Evolutionary conservation across 2,888 invertebrate species (phyloP).

Genomic region (Chloroclysta siterata): DNA sequence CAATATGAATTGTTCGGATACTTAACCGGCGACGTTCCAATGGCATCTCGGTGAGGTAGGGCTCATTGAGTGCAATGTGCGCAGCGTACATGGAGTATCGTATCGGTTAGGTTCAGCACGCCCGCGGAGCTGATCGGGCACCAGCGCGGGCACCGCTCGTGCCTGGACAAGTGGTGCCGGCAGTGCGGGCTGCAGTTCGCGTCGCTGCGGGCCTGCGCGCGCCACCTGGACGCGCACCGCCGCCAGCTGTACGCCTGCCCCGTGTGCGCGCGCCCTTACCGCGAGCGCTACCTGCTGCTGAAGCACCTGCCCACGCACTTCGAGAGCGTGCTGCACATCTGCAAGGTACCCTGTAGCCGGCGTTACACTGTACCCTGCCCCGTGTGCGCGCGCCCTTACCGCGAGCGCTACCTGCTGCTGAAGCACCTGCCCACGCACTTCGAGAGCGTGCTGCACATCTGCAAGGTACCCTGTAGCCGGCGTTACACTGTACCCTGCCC

Average conservation of each 20-base stretch:
- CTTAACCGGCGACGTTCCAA: too few relatives aligned
- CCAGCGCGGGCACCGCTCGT: constrained; percentile 54
- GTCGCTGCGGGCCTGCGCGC: constrained; percentile 57
- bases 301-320: constrained; percentile 72
- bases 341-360: constrained; percentile 64
- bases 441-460: constrained; percentile 73
- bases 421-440: constrained; percentile 72
- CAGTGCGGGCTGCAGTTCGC: constrained; percentile 67
- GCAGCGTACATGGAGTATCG: too few relatives aligned
- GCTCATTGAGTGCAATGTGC: too few relatives aligned
- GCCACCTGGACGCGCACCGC: constrained; percentile 67
- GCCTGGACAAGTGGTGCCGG: constrained; percentile 59
- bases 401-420: constrained; percentile 70
- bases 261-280: constrained; percentile 82
- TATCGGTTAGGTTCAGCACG: constrained; percentile 64
- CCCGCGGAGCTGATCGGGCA: constrained; percentile 63
- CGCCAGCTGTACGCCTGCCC: constrained; percentile 78
- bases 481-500: constrained; percentile 73
- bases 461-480: constrained; percentile 64
- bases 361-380: constrained; percentile 73
- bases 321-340: constrained; percentile 73
- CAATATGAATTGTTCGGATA: too few relatives aligned
- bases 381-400: constrained; percentile 82
- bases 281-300: constrained; percentile 70
- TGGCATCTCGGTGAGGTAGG: too few relatives aligned